Base-by-base conservation (phyloP, 2,113 vertebrate species). In the Nerophis lumbriciformis region DNA sequence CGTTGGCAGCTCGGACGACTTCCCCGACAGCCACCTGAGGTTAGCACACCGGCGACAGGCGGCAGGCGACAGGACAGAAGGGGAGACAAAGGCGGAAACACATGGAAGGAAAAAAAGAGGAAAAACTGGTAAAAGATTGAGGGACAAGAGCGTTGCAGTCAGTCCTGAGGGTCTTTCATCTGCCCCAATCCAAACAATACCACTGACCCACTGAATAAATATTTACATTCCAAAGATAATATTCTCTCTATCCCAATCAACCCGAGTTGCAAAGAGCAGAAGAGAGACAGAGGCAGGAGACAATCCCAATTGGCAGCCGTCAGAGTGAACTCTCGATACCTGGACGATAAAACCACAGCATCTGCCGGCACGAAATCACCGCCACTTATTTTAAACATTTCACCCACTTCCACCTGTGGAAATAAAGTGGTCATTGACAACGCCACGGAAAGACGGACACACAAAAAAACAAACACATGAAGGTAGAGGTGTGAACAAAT, bases 341-440 rank as follows among this genome's bases (percentile, higher is more conserved):
- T 97, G 94, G 95, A 95, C 76, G 94, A 96, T 78, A 97, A 94
- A 90, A 97, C 92, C 89, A 94, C 90, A 92, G 90, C 90, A 90
- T 98, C 95, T 90, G 94, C 95, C 88, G 95, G 96, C 91, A 98
- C 90, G 88, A 90, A 96, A 91, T 98, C 95, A 91, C 91, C 93
- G 91, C 91, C 92, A 93, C 94, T 96, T 93, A 99, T 89, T 95
- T 90, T 94, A 95, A 98, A 86, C 94, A 98, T 90, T 92, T 99
- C 94, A 90, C 95, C 95, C 92, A 94, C 93, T 89, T 93, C 92
- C 92, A 95, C 92, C 96, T 99, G 96, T 89, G 94, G 92, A 91
- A 81, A 91, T 62, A 95, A 92, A 95, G 91, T 92, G 83, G 92
- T 94, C 93, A 94, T 90, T 75, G 89, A 61, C 15, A 8, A 59